Base-by-base conservation (phyloP, 2,888 invertebrate species). In the Nipponacmea schrenckii region DNA sequence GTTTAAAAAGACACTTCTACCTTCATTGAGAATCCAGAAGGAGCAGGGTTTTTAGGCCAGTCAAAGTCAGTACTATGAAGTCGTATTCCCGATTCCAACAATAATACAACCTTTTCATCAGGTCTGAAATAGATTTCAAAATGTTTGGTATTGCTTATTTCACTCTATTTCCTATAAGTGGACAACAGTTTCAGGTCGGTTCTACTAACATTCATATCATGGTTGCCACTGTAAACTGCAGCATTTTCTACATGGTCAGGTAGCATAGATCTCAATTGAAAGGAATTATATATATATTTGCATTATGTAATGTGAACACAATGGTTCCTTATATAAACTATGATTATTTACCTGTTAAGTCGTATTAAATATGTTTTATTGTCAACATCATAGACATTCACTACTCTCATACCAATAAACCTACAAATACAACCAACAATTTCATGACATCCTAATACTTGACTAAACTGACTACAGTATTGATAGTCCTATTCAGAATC, bases 21-120 rank as follows among this genome's bases (percentile, higher is more conserved):
- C 91, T 99, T 99, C 98, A 99, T 99, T 77, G 96, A 95, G 87
- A 98, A 98, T 0, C 97, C 96, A 0, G 96, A 97, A 0, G 96
- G 98, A 8, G 94, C 95, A 62, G 93, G 92, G 91, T 96, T 97
- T 90, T 99, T 99, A 0, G 98, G 98, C 98, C 99, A 99, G 87
- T 98, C 98, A 90, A 96, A 99, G 56, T 92, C 94, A 15, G 99
- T 99, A 7, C 94, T 94, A 87, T 99, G 99, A 74, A 99, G 93
- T 73, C 98, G 91, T 80, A 93, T 94, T 0, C 97, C 99, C 0
- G 98, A 98, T 90, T 99, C 99, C 46, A 99, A 89, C 10, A 99
- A 90, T 45, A 99, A 90, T 14, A 97, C 92, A 68, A 92, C 92
- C 90, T 99, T 99, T 83, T 94, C 93, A 86, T 97, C 96, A 0